Percentiles rank a stretch among this genome's conserved stretches.
phyloP scores from a whole-genome alignment of 2,888 invertebrate species.

The Synergus itoensis region DNA sequence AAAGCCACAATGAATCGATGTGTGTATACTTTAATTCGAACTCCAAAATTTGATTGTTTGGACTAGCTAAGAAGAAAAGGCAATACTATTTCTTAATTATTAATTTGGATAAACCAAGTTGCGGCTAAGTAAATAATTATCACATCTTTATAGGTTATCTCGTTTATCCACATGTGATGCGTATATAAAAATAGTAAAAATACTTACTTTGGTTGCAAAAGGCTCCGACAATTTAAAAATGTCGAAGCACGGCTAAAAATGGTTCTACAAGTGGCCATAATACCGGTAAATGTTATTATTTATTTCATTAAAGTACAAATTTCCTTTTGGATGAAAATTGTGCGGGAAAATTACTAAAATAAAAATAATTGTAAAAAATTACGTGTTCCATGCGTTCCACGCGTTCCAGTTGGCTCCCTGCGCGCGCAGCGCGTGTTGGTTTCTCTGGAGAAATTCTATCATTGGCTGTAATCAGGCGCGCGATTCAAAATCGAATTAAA shows the following conservation, averaged over 20 bases:
- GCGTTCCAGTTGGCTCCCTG: too few relatives aligned
- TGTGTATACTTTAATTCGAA: too few relatives aligned
- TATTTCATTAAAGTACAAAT: slow-evolving; percentile 1
- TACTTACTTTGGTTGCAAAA: slow-evolving; percentile 12
- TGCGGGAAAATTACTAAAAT: not conserved
- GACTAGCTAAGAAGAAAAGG: not conserved
- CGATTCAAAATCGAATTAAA: too few relatives aligned
- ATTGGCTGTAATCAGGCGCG: too few relatives aligned
- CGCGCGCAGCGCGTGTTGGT: too few relatives aligned
- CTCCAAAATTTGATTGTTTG: not conserved
- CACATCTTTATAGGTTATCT: slow-evolving; percentile 1
- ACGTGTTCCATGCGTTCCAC: not conserved
- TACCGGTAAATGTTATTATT: not conserved
- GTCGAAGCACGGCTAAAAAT: slow-evolving; percentile 10
- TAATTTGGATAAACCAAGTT: not conserved
- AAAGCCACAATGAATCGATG: too few relatives aligned
- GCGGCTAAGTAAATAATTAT: not conserved
- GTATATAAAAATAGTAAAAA: not conserved
- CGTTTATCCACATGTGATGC: not conserved
- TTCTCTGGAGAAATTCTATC: too few relatives aligned
- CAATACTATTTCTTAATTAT: not conserved
- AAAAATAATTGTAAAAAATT: not conserved
- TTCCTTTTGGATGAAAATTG: not conserved
- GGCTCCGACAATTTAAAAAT: not conserved
- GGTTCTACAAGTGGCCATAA: slow-evolving; percentile 15